A percentile compares a stretch with the other conserved stretches of the same genome.
Conservation (phyloP, 2,797 vertebrate genomes). For the Podargus strigoides region DNA sequence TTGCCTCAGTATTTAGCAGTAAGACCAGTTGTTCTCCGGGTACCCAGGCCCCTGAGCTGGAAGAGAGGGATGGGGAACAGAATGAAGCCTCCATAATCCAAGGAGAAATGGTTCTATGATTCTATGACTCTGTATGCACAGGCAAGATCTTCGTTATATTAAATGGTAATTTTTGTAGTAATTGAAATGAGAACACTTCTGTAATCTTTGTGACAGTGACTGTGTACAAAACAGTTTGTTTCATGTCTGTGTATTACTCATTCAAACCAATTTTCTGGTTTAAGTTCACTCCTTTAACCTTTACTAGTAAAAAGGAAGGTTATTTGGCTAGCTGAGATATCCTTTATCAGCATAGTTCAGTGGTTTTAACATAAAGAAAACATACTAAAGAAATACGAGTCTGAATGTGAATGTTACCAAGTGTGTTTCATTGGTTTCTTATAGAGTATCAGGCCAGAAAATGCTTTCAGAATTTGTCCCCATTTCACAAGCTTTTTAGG, state of each 20-base stretch:
- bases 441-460: neutral
- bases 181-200: neutral
- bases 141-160: neutral
- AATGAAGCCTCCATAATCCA: too few relatives aligned
- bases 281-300: neutral
- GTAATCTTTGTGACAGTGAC: neutral
- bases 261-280: neutral
- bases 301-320: neutral
- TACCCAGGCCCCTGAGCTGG: too few relatives aligned
- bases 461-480: neutral
- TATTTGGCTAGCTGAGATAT: neutral
- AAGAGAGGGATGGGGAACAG: too few relatives aligned
- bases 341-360: neutral
- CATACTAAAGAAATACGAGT: neutral
- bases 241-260: neutral
- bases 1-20: too few relatives aligned
- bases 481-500: neutral
- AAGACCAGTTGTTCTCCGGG: too few relatives aligned
- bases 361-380: neutral
- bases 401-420: neutral
- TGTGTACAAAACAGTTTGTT: neutral
- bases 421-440: neutral
- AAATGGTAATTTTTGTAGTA: neutral
- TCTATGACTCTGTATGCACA: too few relatives aligned
- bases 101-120: too few relatives aligned